Evolutionary conservation across 2,797 vertebrate species (phyloP).

Genomic region (Tenualosa ilisha): DNA sequence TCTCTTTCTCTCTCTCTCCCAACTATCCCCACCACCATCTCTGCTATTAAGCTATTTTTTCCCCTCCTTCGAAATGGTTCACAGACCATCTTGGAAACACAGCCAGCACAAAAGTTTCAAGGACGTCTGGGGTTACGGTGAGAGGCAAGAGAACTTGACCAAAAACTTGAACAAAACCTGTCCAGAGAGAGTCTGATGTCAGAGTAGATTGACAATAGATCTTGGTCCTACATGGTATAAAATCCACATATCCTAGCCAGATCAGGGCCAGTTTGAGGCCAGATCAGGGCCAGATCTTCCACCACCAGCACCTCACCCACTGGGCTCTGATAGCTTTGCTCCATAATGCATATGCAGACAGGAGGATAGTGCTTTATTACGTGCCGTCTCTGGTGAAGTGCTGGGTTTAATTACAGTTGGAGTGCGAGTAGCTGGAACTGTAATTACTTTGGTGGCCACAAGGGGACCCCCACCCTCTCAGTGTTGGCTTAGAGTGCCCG

Average conservation of each 20-base stretch:
- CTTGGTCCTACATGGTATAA: not conserved
- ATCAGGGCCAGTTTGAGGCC: not conserved
- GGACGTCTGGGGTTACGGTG: not conserved
- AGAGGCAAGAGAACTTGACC: not conserved
- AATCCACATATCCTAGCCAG: not conserved
- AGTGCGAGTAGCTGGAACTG: not conserved
- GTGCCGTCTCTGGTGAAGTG: not conserved
- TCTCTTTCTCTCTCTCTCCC: not conserved
- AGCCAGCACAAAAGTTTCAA: conserved; percentile 26
- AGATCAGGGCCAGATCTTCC: not conserved
- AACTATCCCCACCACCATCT: not conserved
- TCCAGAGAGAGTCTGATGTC: not conserved
- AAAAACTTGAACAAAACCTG: not conserved
- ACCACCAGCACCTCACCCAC: not conserved
- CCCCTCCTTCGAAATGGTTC: not conserved
- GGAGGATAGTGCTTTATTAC: not conserved
- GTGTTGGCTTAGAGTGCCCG: not conserved
- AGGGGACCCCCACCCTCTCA: not conserved
- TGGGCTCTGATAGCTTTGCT: not conserved
- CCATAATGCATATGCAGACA: not conserved
- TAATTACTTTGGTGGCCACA: not conserved
- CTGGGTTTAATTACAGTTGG: not conserved
- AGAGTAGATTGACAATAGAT: not conserved
- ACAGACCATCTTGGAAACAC: not conserved
- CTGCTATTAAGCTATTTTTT: conserved; percentile 14